Base-by-base conservation (phyloP, 2,888 invertebrate species). In the Galerucella pusilla region DNA sequence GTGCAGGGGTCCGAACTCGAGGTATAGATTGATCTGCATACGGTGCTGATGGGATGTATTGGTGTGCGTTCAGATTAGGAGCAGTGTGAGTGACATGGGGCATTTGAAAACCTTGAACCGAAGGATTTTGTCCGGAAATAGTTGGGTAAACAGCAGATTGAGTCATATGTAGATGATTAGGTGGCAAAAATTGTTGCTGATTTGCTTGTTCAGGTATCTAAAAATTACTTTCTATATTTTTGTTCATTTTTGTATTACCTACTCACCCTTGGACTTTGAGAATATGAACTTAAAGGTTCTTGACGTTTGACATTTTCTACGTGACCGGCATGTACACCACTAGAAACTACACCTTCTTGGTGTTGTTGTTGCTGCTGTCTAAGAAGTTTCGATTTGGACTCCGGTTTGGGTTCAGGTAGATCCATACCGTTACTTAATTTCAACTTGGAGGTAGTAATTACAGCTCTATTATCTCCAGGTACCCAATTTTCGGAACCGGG, bases 321-420 rank as follows among this genome's bases (percentile, higher is more conserved):
- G n/a, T 57, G 16, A 57, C 57, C 57, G 7, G 10, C 16, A 9
- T 20, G 16, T 16, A n/a, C 1, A 52, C 14, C n/a, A 12, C 12
- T 52, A 35, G 35, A 6, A 35, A 35, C 35, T n/a, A 52, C 67
- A 46, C 14, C 20, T 49, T 52, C 67, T 49, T 49, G 25, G 12
- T 49, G 16, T 68, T 68, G 16, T 68, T 68, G 68, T 35, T 25
- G 25, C 54, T 16, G 10, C 28, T 68, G 68, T 68, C 28, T 42
- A 7, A 42, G 1, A 7, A 42, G 35, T 42, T 42, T 68, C 7
- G 68, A 25, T 35, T 68, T 68, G 54, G 54, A 35, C 52, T 52
- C 49, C 16, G 54, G 54, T 57, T 52, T 68, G 11, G 68, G 35
- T 57, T 68, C 46, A 12, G 61, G 61, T 35, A 61, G 7, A 35